phyloP scores from a whole-genome alignment of 30 jellyfish, hydroid and myxozoan species.

The Chironex yamaguchii region DNA sequence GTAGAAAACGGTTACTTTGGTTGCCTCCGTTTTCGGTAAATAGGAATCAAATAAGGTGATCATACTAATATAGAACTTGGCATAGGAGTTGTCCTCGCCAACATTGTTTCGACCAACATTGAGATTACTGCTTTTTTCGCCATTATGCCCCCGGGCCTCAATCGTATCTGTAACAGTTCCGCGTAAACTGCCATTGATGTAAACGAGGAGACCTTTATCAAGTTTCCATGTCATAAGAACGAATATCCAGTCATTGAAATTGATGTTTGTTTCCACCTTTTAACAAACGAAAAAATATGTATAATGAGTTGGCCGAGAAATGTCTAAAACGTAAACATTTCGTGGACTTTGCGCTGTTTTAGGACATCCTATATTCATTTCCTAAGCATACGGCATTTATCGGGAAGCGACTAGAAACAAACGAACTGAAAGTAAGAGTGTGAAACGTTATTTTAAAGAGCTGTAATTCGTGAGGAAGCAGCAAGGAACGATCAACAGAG shows the following conservation, averaged over 20 bases:
- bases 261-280: constrained; percentile 75
- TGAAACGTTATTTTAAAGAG: too few species aligned
- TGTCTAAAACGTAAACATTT: too few species aligned
- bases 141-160: constrained; percentile 79
- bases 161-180: constrained; percentile 70
- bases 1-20: constrained; percentile 82
- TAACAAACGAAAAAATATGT: too few species aligned
- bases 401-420: too few species aligned
- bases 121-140: constrained; percentile 80
- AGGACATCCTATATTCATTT: too few species aligned
- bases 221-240: constrained; percentile 87
- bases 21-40: constrained; percentile 80
- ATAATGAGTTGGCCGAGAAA: too few species aligned
- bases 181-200: constrained; percentile 78
- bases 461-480: too few species aligned
- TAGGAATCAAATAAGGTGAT: constrained; percentile 78
- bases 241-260: constrained; percentile 82
- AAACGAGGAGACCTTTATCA: constrained; percentile 85
- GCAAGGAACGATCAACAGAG: too few species aligned
- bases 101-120: constrained; percentile 76
- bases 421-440: too few species aligned
- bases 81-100: constrained; percentile 25
- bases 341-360: too few species aligned
- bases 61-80: constrained; percentile 37
- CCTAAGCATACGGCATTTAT: too few species aligned